A percentile compares a stretch with the other conserved stretches of the same genome.
These are phyloP conservation scores for Cephus nigrinus DNA, from an alignment of 2,888 invertebrate genomes.

Conservation along the genomic window DNA sequence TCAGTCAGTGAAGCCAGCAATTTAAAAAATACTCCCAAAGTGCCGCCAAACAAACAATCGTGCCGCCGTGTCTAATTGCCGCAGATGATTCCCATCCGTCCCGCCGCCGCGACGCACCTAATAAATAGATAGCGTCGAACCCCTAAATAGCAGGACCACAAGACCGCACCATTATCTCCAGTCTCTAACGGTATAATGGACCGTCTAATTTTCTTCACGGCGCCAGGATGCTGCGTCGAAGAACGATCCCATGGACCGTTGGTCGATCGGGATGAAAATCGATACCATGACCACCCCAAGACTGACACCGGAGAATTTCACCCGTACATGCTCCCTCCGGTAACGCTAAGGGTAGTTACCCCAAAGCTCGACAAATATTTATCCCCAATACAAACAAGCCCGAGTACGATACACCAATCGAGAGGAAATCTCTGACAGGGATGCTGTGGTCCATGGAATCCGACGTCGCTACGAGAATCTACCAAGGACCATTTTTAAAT, in stretches of 20 bases:
- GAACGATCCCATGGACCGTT: not conserved
- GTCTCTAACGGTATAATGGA: constrained; percentile 15
- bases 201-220: constrained; percentile 28
- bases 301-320: not conserved
- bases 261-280: not conserved
- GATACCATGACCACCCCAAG: not conserved
- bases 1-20: constrained; percentile 30
- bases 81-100: constrained; percentile 45
- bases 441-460: not conserved
- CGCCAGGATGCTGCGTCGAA: constrained; percentile 23
- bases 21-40: constrained; percentile 38
- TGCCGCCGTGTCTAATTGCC: constrained; percentile 46
- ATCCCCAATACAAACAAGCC: not conserved
- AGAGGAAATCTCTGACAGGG: not conserved
- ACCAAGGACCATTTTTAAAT: not conserved
- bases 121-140: constrained; percentile 38
- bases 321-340: not conserved
- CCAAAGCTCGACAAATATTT: not conserved
- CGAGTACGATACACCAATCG: not conserved
- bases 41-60: constrained; percentile 55
- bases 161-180: constrained; percentile 15
- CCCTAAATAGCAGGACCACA: constrained; percentile 12
- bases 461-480: too few relatives aligned
- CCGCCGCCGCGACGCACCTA: constrained; percentile 29
- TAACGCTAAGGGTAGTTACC: not conserved